phyloP scores from a whole-genome alignment of 2,113 vertebrate genomes.

The Rana temporaria region DNA sequence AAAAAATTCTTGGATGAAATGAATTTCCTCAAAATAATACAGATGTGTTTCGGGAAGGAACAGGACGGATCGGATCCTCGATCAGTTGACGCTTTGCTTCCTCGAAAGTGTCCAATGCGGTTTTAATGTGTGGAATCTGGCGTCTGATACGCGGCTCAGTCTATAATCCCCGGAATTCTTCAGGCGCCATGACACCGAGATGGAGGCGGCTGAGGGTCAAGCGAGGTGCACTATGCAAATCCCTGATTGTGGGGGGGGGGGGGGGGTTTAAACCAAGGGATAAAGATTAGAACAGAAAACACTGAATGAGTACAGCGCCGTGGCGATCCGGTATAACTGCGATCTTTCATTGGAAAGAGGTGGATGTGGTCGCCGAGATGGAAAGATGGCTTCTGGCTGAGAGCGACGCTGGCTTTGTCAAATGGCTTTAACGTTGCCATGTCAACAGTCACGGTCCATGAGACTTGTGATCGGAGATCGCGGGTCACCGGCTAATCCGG shows the following conservation, averaged over 20 bases:
- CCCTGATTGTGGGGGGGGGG: conserved; percentile 29
- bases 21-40: too few species aligned
- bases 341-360: background rate
- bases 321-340: background rate
- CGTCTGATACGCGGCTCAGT: conserved; percentile 30
- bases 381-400: too few species aligned
- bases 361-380: too few species aligned
- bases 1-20: too few species aligned
- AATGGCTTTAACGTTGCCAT: too few species aligned
- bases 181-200: conserved; percentile 10
- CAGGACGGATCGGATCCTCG: background rate
- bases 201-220: conserved; percentile 28
- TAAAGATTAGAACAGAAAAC: conserved; percentile 30
- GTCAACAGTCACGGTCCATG: too few species aligned
- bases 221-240: background rate
- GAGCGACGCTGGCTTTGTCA: too few species aligned
- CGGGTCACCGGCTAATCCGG: too few species aligned
- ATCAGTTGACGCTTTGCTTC: background rate
- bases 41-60: too few species aligned
- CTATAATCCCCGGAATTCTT: conserved; percentile 11
- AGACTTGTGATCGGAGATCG: too few species aligned
- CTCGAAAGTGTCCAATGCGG: conserved; percentile 36
- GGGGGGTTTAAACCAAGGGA: conserved; percentile 14
- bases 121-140: conserved; percentile 25
- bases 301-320: background rate